These are phyloP conservation scores for Calliopsis andreniformis DNA, from an alignment of 1,140 invertebrate genomes.

Conservation along the genomic window DNA sequence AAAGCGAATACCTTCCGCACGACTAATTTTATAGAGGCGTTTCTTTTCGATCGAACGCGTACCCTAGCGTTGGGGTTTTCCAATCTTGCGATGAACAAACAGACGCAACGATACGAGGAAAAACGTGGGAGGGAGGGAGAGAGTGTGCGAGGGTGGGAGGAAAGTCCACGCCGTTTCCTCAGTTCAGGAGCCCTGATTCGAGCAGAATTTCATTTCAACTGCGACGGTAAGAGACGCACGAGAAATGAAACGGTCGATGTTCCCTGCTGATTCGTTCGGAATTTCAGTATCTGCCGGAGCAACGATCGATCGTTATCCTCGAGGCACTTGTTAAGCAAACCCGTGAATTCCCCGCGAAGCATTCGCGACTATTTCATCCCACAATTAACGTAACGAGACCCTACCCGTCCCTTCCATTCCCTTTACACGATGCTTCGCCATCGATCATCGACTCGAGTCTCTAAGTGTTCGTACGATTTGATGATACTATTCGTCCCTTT, in stretches of 20 bases:
- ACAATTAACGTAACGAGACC: constrained; percentile 1
- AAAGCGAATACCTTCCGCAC: not conserved
- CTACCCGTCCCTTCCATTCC: not conserved
- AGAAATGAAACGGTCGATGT: constrained; percentile 17
- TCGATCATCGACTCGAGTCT: not conserved
- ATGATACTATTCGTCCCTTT: not conserved
- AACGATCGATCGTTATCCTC: constrained; percentile 49
- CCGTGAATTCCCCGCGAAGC: constrained; percentile 6
- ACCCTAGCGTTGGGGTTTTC: not conserved
- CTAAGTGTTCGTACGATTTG: not conserved
- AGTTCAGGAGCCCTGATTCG: not conserved
- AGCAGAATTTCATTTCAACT: constrained; percentile 9
- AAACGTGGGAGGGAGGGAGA: no score
- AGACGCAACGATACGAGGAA: not conserved
- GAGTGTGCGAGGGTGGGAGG: no score
- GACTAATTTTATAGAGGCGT: constrained; percentile 6
- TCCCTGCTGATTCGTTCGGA: constrained; percentile 32
- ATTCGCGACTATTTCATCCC: constrained; percentile 3
- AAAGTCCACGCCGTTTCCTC: not conserved
- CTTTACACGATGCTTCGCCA: not conserved
- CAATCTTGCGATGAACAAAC: not conserved
- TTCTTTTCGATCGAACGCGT: constrained; percentile 12
- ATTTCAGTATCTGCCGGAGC: constrained; percentile 27
- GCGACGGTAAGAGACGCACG: not conserved
- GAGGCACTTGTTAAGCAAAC: constrained; percentile 38